Evolutionary conservation across 2,797 vertebrate genomes (phyloP), one percentile per base, ranked within the genome.

Genomic region (Falco concolor): DNA sequence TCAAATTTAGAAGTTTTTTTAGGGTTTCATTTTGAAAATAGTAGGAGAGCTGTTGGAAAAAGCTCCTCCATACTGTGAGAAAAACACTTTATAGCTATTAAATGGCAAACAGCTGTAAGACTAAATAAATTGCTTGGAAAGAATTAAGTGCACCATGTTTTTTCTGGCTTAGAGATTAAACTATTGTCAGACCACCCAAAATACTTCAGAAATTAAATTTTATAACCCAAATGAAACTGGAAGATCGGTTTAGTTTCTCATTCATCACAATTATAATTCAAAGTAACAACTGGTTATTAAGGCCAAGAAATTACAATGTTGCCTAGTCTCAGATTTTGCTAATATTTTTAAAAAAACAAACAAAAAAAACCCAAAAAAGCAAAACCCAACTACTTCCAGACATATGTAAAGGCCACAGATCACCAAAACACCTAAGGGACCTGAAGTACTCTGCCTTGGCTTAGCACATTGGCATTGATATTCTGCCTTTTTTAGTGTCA

Each of bases 111-210:
- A 93, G 82, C 76, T 91, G 84, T 50, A 87, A 38, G 23, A 79
- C 47, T 84, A 76, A 80, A 75, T 88, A 86, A 92, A 79, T 88
- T 75, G 57, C 69, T 89, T 94, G 78, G 87, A 73, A 92, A 74
- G n/a, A 91, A 81, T 79, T 75, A 85, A 49, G 36, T 40, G 36
- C 38, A 89, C 19, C 36, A 32, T 87, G 45, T 53, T 25, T 91
- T 87, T 89, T 77, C 69, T 94, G 72, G 53, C 84, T 84, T 21
- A 72, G 49, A 93, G 60, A 86, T 59, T 36, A 50, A 93, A 28
- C 61, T 89, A 10, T 91, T 56, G n/a, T 90, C 45, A 91, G 93
- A 75, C 82, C 86, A 93, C 86, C 49, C 85, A 72, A 77, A 93
- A 91, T 75, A 63, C 25, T 87, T 94, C 8, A 63, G 40, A 87